Evolutionary conservation across 2,113 vertebrate species (phyloP).

Genomic region (Pollachius pollachius): DNA sequence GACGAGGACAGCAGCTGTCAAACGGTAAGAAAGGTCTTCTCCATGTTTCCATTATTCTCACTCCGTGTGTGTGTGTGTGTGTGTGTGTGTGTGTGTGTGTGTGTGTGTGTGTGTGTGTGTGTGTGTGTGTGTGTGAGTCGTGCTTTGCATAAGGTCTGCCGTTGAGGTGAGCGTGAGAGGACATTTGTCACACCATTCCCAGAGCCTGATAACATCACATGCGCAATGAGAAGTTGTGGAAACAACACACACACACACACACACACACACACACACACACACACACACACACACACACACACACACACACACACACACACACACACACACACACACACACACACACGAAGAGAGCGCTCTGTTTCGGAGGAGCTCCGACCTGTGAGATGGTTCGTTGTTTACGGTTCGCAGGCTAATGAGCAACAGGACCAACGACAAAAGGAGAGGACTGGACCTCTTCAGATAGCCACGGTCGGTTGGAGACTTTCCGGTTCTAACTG

Average conservation of each 20-base stretch:
- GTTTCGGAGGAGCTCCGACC: conserved; percentile 24
- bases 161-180: conserved; percentile 61
- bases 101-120: too few species aligned
- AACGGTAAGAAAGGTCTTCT: conserved; percentile 35
- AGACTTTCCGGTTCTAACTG: too few species aligned
- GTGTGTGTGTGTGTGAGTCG: conserved; percentile 26
- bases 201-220: conserved; percentile 61
- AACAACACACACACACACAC: conserved; percentile 9
- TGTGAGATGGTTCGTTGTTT: conserved; percentile 44
- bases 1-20: conserved; percentile 67
- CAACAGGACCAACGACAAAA: conserved; percentile 2
- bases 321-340: too few species aligned
- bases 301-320: not conserved
- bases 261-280: not conserved
- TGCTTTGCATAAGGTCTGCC: conserved; percentile 56
- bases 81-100: too few species aligned
- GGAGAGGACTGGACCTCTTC: not conserved
- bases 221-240: conserved; percentile 15
- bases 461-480: too few species aligned
- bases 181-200: conserved; percentile 48
- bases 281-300: conserved; percentile 7
- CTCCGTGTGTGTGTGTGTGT: too few species aligned
- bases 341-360: not conserved
- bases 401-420: conserved; percentile 40
- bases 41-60: not conserved